Evolutionary conservation across 2,113 vertebrate genomes (phyloP).

Genomic region (Tylochromis polylepis): DNA sequence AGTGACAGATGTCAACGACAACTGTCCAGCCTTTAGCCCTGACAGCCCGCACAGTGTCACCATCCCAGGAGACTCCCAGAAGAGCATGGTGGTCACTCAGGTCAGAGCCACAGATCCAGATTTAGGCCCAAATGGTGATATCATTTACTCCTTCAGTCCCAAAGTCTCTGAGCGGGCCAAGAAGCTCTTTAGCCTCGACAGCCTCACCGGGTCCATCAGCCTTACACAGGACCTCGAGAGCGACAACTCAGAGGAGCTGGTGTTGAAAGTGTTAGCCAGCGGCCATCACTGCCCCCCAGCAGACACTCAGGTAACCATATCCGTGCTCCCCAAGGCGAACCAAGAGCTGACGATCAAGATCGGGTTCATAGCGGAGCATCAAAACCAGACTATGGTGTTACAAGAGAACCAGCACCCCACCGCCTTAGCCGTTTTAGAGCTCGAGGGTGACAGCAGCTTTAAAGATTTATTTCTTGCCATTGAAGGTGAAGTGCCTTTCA

Average conservation of each 20-base stretch:
- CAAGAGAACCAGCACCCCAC: slow-evolving; percentile 72
- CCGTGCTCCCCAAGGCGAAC: slow-evolving; percentile 49
- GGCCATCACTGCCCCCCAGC: slow-evolving; percentile 63
- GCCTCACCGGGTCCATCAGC: slow-evolving; percentile 60
- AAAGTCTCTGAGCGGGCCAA: slow-evolving; percentile 65
- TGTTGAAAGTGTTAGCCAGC: slow-evolving; percentile 66
- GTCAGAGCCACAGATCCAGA: slow-evolving; percentile 70
- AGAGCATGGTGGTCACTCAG: slow-evolving; percentile 52
- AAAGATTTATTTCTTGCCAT: slow-evolving; percentile 61
- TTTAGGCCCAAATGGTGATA: slow-evolving; percentile 62
- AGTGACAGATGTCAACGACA: slow-evolving; percentile 74
- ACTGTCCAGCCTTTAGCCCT: slow-evolving; percentile 69
- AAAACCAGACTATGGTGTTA: slow-evolving; percentile 68
- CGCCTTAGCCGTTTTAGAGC: slow-evolving; percentile 69
- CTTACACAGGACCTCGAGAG: slow-evolving; percentile 53
- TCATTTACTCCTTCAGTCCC: slow-evolving; percentile 69
- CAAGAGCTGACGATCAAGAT: slow-evolving; percentile 64
- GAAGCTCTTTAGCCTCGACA: slow-evolving; percentile 65
- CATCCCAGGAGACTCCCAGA: slow-evolving; percentile 50
- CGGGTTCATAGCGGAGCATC: slow-evolving; percentile 69
- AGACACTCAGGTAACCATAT: slow-evolving; percentile 66
- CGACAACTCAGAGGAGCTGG: slow-evolving; percentile 59
- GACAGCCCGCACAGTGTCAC: slow-evolving; percentile 45
- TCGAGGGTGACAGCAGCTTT: slow-evolving; percentile 52
- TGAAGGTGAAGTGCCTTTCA: slow-evolving; percentile 66